phyloP scores from a whole-genome alignment of 2,797 vertebrate genomes.

The Sebastes vulpes region DNA sequence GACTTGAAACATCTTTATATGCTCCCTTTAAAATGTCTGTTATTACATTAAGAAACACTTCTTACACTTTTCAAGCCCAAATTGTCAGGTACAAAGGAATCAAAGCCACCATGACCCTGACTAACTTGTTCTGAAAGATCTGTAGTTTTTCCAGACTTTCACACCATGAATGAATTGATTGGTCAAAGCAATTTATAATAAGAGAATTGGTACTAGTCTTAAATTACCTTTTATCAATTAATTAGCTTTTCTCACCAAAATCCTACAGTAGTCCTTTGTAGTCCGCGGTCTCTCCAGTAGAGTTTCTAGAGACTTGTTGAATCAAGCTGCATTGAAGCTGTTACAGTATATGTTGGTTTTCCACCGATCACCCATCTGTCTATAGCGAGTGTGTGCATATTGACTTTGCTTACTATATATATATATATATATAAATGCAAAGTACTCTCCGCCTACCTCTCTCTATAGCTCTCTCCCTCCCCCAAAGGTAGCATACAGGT shows the following conservation, averaged over 20 bases:
- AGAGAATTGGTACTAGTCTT: not conserved
- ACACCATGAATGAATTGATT: constrained; percentile 5
- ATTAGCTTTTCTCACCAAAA: constrained; percentile 19
- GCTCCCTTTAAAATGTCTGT: not conserved
- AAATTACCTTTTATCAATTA: constrained; percentile 9
- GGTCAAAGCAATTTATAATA: not conserved
- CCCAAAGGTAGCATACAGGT: constrained; percentile 47
- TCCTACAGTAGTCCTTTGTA: not conserved
- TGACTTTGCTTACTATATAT: not conserved
- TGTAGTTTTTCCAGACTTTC: not conserved
- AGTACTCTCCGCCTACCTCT: not conserved
- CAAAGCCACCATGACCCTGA: not conserved
- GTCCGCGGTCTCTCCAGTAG: not conserved
- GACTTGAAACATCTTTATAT: not conserved
- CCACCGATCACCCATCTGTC: not conserved
- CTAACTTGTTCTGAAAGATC: not conserved
- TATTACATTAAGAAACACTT: not conserved
- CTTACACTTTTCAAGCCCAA: not conserved
- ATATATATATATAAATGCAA: not conserved
- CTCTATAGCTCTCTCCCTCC: not conserved
- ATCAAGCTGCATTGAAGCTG: not conserved
- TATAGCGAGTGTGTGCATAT: not conserved
- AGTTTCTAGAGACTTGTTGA: not conserved
- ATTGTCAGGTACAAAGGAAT: not conserved
- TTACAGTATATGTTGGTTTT: not conserved